Evolutionary conservation across 2,797 vertebrate species (phyloP).

Genomic region (Sebastes steindachneri): DNA sequence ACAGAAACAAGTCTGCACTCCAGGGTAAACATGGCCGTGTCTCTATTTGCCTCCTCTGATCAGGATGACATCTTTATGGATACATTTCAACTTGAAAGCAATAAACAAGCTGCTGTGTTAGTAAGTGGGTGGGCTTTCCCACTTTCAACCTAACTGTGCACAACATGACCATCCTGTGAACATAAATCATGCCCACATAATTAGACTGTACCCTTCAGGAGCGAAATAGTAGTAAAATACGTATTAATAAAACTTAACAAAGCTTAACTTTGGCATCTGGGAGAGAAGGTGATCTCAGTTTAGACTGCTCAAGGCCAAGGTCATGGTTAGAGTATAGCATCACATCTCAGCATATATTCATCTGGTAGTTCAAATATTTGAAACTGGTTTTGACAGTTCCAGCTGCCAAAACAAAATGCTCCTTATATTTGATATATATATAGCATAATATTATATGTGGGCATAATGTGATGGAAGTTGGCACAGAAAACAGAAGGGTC

Average conservation of each 20-base stretch:
- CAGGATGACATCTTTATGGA: slow-evolving; percentile 20
- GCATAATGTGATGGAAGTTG: slow-evolving; percentile 22
- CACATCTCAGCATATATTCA: slow-evolving; percentile 2
- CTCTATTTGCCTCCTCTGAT: background rate
- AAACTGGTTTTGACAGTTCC: slow-evolving; percentile 3
- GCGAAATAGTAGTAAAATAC: background rate
- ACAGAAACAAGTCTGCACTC: background rate
- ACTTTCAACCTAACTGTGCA: background rate
- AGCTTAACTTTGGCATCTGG: slow-evolving; percentile 3
- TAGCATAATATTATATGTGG: slow-evolving; percentile 4
- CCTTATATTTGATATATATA: background rate
- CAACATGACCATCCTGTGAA: background rate
- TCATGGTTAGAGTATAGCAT: background rate
- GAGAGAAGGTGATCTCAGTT: background rate
- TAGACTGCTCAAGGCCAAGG: background rate
- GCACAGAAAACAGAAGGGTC: background rate
- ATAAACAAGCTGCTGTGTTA: slow-evolving; percentile 30
- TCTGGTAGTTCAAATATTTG: slow-evolving; percentile 30
- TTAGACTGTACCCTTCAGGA: background rate
- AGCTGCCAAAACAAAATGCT: slow-evolving; percentile 38
- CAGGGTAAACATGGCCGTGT: slow-evolving; percentile 1
- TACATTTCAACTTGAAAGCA: slow-evolving; percentile 8
- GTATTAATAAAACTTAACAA: slow-evolving; percentile 18
- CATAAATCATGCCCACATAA: slow-evolving; percentile 18
- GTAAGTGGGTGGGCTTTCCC: slow-evolving; percentile 25